phyloP scores from a whole-genome alignment of 2,113 vertebrate species.

The Chamaetylas fuelleborni region DNA sequence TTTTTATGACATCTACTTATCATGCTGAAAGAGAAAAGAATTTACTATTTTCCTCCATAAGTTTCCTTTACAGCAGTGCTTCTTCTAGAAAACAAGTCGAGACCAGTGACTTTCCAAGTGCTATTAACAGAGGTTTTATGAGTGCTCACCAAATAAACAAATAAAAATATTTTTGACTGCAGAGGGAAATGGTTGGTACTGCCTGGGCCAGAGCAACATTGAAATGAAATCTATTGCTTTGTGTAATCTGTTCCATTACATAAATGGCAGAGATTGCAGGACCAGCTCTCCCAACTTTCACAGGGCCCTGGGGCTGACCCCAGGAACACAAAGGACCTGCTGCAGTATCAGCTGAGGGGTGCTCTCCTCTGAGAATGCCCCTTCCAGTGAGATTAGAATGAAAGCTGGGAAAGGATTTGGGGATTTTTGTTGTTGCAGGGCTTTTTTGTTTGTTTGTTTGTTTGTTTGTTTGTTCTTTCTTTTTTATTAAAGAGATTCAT shows the following conservation, averaged over 20 bases:
- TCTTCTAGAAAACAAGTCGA: not conserved
- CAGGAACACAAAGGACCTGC: rapidly evolving
- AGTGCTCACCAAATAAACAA: not conserved
- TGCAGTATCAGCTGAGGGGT: not conserved
- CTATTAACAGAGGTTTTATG: not conserved
- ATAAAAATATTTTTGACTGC: not conserved
- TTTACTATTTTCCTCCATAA: not conserved
- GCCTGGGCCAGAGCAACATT: not conserved
- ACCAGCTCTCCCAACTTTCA: not conserved
- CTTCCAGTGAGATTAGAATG: not conserved
- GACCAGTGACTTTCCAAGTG: not conserved
- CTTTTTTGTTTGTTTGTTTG: not conserved
- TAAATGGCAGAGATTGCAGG: rapidly evolving
- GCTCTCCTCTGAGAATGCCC: not conserved
- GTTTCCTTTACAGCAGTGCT: not conserved
- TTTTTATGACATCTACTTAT: not conserved
- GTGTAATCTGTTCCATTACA: not conserved
- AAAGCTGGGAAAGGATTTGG: not conserved
- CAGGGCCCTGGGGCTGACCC: not conserved
- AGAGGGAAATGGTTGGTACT: not conserved
- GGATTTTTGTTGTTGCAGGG: not conserved
- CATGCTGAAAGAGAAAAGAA: not conserved
- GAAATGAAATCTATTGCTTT: not conserved
- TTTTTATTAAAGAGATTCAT: not conserved
- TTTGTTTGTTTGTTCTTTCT: not conserved